A percentile compares a stretch with the other conserved stretches of the same genome.
phyloP scores from a whole-genome alignment of 2,797 vertebrate genomes.

The Acrocephalus scirpaceus region DNA sequence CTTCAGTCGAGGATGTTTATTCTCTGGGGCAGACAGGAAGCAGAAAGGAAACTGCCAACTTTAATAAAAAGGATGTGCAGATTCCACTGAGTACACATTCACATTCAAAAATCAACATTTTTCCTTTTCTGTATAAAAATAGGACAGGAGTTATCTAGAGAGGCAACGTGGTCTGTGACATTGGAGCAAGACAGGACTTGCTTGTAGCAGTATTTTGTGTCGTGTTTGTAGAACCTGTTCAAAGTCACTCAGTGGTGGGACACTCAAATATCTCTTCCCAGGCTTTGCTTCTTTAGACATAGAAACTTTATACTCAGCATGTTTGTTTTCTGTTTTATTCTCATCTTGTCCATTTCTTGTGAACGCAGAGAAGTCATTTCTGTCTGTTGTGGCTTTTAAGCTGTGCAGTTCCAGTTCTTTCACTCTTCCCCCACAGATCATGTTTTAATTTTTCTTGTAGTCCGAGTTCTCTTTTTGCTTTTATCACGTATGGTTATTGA shows the following conservation, averaged over 20 bases:
- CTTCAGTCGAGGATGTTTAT: not conserved
- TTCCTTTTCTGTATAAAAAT: not conserved
- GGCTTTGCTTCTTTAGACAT: not conserved
- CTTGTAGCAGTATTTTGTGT: not conserved
- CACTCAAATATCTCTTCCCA: not conserved
- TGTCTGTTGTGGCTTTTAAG: not conserved
- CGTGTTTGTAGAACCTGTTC: not conserved
- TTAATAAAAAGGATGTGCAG: not conserved
- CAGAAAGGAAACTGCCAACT: not conserved
- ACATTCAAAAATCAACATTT: not conserved
- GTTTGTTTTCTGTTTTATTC: not conserved
- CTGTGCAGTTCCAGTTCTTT: not conserved
- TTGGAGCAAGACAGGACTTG: not conserved
- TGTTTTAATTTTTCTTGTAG: not conserved
- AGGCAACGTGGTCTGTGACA: fast-evolving
- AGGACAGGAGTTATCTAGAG: not conserved
- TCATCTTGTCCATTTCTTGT: not conserved
- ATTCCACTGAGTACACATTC: not conserved
- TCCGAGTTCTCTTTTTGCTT: not conserved
- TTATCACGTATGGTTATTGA: not conserved
- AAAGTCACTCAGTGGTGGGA: not conserved
- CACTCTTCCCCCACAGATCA: not conserved
- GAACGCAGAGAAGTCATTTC: not conserved
- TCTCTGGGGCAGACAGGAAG: not conserved
- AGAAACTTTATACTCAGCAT: not conserved